Conservation (phyloP, 2,888 invertebrate genomes). For the Dynastes tityus region DNA sequence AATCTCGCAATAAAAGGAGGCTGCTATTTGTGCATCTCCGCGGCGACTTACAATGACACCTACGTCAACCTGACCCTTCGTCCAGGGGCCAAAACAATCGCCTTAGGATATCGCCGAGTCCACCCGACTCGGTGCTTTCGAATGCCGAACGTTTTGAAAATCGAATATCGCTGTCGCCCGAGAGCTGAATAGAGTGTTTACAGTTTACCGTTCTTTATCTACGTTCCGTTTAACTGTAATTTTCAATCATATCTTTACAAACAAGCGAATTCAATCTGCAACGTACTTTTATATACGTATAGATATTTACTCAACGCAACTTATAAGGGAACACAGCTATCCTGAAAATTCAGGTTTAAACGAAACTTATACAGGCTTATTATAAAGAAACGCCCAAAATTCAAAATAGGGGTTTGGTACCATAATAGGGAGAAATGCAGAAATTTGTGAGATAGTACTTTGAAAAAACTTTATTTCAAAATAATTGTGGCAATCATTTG, state of each 20-base stretch:
- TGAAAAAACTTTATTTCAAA: too few relatives aligned
- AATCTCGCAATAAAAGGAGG: slow-evolving; percentile 30
- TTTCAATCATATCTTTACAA: not conserved
- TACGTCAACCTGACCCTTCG: not conserved
- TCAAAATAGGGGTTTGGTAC: too few relatives aligned
- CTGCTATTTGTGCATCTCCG: slow-evolving; percentile 15
- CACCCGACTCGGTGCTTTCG: not conserved
- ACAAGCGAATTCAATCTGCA: too few relatives aligned
- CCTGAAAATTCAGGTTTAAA: too few relatives aligned
- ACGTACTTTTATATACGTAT: too few relatives aligned
- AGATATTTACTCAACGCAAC: too few relatives aligned
- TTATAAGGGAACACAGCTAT: too few relatives aligned
- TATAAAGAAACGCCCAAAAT: too few relatives aligned
- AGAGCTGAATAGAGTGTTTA: not conserved
- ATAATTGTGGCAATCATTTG: too few relatives aligned
- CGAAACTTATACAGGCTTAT: too few relatives aligned
- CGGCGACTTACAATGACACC: slow-evolving; percentile 23
- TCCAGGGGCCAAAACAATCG: slow-evolving; percentile 16
- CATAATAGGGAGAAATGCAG: too few relatives aligned
- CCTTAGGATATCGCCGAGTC: slow-evolving; percentile 26
- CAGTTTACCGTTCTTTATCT: not conserved
- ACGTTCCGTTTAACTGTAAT: not conserved
- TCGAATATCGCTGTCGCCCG: slow-evolving; percentile 1
- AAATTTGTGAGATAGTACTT: too few relatives aligned
- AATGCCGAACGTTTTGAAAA: slow-evolving; percentile 8